Evolutionary conservation across 2,888 invertebrate genomes (phyloP), one percentile per base, ranked within the genome.

Genomic region (Drosophila austrosaltans): DNA sequence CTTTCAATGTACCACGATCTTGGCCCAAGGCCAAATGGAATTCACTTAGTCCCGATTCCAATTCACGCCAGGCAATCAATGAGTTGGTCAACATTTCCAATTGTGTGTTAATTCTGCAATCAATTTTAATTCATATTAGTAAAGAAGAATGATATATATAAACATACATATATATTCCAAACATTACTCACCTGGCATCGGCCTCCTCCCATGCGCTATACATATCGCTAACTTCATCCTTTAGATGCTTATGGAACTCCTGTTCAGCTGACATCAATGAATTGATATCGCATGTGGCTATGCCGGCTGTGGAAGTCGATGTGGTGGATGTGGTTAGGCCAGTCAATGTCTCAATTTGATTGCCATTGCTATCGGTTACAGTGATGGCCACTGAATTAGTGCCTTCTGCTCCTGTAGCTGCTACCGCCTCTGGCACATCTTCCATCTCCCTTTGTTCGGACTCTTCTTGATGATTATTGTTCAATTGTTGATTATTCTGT

Each of bases 41-140:
- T 90, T 96, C 96, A 16, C 95, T 94, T 65, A 97, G 93, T 8
- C 96, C 95, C 69, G 94, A 94, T 90, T 96, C 96, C 93, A 97
- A 95, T 90, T 96, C 96, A 65, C 95, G 94, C 96, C 96, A 96
- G 36, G 95, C 95, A 78, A 94, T 94, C 58, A 96, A 94, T 10
- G 96, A 95, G 79, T 95, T 95, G 89, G 96, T 96, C 68, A 97
- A 93, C 76, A 95, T 94, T 79, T 95, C 94, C 87, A 97, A 93
- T 90, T 96, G 95, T 81, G 94, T 94, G 80, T 95, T 95, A 68
- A 96, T 95, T 89, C 96, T 96, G 92, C 10, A 20, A 48, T n/a
- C 7, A 8, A 8, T 42, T 7, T 1, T 2, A 3, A 22, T 53
- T 5, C 3, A 1, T 3, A 53, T 42, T 44, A 53, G 4, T 25